A percentile compares a stretch with the other conserved stretches of the same genome.
Conservation (phyloP, 2,888 invertebrate genomes). For the Drepanosiphum platanoidis region DNA sequence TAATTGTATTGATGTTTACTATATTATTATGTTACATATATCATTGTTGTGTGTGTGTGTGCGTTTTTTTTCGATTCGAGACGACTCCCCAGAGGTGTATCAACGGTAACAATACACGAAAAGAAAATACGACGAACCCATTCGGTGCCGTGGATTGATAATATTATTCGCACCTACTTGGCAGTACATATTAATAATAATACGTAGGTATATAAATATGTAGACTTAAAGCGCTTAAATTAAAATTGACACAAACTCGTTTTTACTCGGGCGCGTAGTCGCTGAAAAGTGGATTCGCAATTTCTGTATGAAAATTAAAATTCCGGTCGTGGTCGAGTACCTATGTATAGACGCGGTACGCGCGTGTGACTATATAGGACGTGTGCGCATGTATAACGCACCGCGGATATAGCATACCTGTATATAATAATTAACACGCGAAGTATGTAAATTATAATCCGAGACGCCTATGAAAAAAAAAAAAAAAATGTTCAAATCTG, state of each 20-base stretch:
- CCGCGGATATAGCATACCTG: neutral
- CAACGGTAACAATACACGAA: neutral
- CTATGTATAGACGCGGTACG: no score
- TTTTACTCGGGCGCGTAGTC: neutral
- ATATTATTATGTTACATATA: slow-evolving; percentile 20
- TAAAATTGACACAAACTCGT: slow-evolving; percentile 11
- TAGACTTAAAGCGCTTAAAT: neutral
- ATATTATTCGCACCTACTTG: no score
- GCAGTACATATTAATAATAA: neutral
- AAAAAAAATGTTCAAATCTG: neutral
- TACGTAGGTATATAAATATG: neutral
- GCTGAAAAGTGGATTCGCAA: neutral
- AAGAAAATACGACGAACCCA: slow-evolving; percentile 18
- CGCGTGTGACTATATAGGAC: neutral
- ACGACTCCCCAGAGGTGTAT: neutral
- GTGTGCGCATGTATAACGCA: neutral
- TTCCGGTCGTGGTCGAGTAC: neutral
- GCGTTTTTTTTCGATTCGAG: no score
- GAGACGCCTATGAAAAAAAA: neutral
- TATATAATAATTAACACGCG: neutral
- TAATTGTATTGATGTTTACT: neutral
- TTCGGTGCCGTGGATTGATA: neutral
- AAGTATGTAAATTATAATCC: neutral
- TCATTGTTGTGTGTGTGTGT: neutral
- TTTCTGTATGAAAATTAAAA: slow-evolving; percentile 5